Evolutionary conservation across 2,888 invertebrate genomes (phyloP), one percentile per base, ranked within the genome.

Genomic region (Acrocyrtus sp.): DNA sequence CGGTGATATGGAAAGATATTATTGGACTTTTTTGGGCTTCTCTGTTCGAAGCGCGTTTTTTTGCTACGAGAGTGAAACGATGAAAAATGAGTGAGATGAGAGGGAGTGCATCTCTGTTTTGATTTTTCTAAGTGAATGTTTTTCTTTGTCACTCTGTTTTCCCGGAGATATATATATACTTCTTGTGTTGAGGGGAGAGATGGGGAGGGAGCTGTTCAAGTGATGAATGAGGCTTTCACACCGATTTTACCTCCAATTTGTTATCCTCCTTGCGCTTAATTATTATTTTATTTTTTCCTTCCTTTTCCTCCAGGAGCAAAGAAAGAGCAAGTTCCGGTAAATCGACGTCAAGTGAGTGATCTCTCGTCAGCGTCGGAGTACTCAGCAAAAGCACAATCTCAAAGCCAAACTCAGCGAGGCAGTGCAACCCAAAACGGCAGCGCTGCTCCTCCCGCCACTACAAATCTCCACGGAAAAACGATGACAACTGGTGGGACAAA

Each of bases 281-380:
- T n/a, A n/a, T n/a, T n/a, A n/a, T n/a, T n/a, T n/a, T n/a, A 6
- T 51, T 22, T 56, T 56, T 21, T 10, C 6, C 27, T 53, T 19
- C n/a, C 3, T 26, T 12, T 45, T 19, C 17, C n/a, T 48, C 53
- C 60, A 75, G 75, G 75, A 63, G 54, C 47, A 22, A 75, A 75
- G 58, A 70, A 67, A 58, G 63, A 68, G 48, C n/a, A n/a, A n/a
- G 48, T 43, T 12, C 29, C 66, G 12, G 45, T 66, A 53, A 70
- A 58, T 60, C 68, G 60, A 19, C 63, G 72, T 22, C 76, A 76
- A 58, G 66, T 70, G 34, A 74, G 74, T 61, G 72, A 76, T 67
- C 66, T 74, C 54, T 76, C 76, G 39, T 74, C 76, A 51, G 70
- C 74, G 1, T 76, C 76, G 22, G 76, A 76, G 53, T 70, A 74